Percentiles rank a stretch among this genome's conserved stretches.
These are phyloP conservation scores for Glareola pratincola DNA, from an alignment of 2,113 vertebrate species.

Conservation along the genomic window DNA sequence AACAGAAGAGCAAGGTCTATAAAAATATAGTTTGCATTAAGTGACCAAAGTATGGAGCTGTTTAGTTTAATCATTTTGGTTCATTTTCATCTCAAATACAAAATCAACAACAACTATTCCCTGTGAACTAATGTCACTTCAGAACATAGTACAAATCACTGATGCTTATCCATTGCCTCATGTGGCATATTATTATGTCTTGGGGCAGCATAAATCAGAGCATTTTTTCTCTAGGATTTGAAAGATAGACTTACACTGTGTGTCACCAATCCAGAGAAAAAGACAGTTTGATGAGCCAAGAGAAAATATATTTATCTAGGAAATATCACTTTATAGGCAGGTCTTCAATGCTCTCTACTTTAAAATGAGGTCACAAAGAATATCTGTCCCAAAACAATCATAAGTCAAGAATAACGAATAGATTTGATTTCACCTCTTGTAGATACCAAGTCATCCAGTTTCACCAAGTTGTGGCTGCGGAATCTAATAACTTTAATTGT, in stretches of 20 bases:
- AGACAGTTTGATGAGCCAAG: neutral
- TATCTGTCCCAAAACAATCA: neutral
- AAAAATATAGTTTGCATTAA: neutral
- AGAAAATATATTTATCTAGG: neutral
- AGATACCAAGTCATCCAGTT: neutral
- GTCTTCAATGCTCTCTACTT: neutral
- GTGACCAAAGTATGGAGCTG: neutral
- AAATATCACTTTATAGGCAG: neutral
- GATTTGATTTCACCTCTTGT: neutral
- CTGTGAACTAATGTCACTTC: neutral
- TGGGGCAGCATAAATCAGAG: neutral
- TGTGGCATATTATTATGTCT: neutral
- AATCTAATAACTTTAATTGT: neutral
- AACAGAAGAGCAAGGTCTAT: neutral
- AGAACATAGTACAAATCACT: neutral
- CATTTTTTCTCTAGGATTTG: neutral
- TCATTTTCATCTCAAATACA: neutral
- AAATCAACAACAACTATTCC: neutral
- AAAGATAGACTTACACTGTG: neutral
- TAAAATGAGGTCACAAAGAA: neutral
- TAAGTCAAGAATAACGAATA: neutral
- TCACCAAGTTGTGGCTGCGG: neutral
- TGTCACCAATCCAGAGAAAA: neutral
- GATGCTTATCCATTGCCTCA: neutral
- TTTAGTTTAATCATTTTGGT: neutral